Base-by-base conservation (phyloP, 2,797 vertebrate species). In the Lepidocolaptes lacrymiger region DNA sequence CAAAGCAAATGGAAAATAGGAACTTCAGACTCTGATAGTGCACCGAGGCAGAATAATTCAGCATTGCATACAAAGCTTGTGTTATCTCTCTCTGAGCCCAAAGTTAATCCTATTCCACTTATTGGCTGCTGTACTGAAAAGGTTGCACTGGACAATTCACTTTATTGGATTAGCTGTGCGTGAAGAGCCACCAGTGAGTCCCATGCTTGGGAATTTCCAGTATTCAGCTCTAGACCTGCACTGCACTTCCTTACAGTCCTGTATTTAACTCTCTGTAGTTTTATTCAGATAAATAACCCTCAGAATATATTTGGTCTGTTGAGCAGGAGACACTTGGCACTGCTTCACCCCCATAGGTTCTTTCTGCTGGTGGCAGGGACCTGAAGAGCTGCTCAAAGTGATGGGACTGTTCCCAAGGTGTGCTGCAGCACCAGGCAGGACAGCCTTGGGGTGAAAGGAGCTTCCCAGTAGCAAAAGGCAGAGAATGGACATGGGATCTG, bases 1-100 rank as follows among this genome's bases (percentile, higher is more conserved):
- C 59, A 81, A 95, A 91, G 84, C n/a, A 82, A 74, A 74, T 49
- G 51, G 71, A 72, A 94, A 94, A 92, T 75, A 77, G 59, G 49
- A 66, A 72, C 66, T 77, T 62, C 39, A 36, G 71, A 23, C 43
- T 64, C 52, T 10, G 1, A 10, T n/a, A 36, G 49, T 61, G 44
- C 62, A 81, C 23, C 2, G 8, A 91, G 82, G 79, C 48, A 66
- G 54, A 89, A 59, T 72, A 77, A 89, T 76, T 62, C 77, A 80
- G 74, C 43, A 21, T 9, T 72, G 20, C 37, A 55, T 49, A 39
- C 52, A 71, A 26, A 80, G 48, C 7, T 41, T 66, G 34, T 66
- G 44, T 67, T 84, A 71, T 28, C 66, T 85, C 19, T 0, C 49
- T 84, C 51, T 66, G 58, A 94, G 34, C 32, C 78, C 12, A 1